phyloP scores from a whole-genome alignment of 2,888 invertebrate species.

The Carterocephalus palaemon region DNA sequence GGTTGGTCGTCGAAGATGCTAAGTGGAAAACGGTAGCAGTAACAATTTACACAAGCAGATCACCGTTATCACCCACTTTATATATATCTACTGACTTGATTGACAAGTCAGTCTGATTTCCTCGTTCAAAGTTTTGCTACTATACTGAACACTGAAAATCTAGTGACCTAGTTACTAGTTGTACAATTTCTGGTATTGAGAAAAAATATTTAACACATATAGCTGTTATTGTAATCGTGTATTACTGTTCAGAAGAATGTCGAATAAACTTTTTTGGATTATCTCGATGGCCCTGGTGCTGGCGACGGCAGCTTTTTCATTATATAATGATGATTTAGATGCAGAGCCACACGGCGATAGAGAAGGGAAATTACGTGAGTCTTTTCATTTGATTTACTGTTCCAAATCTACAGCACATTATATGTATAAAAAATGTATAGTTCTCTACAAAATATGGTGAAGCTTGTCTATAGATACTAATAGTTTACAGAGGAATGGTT shows the following conservation, averaged over 20 bases:
- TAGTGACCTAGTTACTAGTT: conserved; percentile 20
- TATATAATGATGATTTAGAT: conserved; percentile 39
- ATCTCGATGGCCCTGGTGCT: conserved; percentile 40
- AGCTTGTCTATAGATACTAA: too few relatives aligned
- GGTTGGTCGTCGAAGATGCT: conserved; percentile 41
- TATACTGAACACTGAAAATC: conserved; percentile 11
- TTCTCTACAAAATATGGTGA: too few relatives aligned
- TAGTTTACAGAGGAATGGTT: too few relatives aligned
- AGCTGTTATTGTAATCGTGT: conserved; percentile 6
- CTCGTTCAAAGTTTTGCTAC: conserved; percentile 26
- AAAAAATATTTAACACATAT: too few relatives aligned
- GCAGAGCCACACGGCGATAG: conserved; percentile 40
- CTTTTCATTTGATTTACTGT: background rate
- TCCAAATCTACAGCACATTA: too few relatives aligned
- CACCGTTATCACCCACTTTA: conserved; percentile 69
- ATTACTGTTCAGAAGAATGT: conserved; percentile 42
- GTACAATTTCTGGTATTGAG: too few relatives aligned
- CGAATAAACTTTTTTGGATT: conserved; percentile 43
- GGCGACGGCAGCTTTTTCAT: conserved; percentile 44
- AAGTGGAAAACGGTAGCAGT: conserved; percentile 66
- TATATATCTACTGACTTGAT: conserved; percentile 47
- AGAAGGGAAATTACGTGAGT: conserved; percentile 62
- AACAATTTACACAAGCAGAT: conserved; percentile 59
- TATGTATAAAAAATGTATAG: too few relatives aligned
- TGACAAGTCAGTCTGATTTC: conserved; percentile 53